Evolutionary conservation across 30 jellyfish, hydroid and myxozoan species (phyloP), one percentile per base, ranked within the genome.

Genomic region (Clytia hemisphaerica): DNA sequence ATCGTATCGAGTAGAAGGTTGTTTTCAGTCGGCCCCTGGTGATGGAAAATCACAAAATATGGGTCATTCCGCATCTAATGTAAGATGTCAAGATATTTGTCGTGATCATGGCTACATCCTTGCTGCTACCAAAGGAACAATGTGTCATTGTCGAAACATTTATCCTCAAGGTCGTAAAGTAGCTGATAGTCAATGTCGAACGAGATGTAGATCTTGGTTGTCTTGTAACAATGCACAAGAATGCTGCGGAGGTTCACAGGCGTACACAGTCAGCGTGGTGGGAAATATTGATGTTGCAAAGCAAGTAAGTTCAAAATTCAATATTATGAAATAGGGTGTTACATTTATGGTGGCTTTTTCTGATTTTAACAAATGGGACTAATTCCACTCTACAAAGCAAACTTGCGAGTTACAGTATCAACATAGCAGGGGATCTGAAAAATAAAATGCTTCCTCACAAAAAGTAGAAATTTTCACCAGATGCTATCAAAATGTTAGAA

Each of bases 201-300:
- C 32, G 21, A 24, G 57, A 22, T 61, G 74, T 25, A 16, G 55
- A 24, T 5, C 3, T 18, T 61, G 74, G 74, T 1, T 14, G 2
- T 34, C 74, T 61, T 61, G 74, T 36, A 22, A 61, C 24, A 25
- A 25, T 21, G 4, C 25, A 29, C 51, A 36, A 40, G 33, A 40
- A 35, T 61, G 74, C n/a, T 61, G 74, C 33, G 74, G 74, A 0
- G 74, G 74, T 29, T 55, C 57, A 14, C 9, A 32, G 15, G 55
- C 57, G 6, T 61, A 29, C 30, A 61, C 74, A 12, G 6, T 61
- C 32, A 61, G 74, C 74, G 74, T 61, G 9, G 74, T 61, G 12
- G 74, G 74, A 35, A 61, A 61, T 55, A 61, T 61, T 61, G 74
- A 61, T 16, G 74, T 61, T 7, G 26, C 51, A 27, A 31, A 36